Evolutionary conservation across 2,888 invertebrate species (phyloP).

Genomic region (Linnaemya vulpina): DNA sequence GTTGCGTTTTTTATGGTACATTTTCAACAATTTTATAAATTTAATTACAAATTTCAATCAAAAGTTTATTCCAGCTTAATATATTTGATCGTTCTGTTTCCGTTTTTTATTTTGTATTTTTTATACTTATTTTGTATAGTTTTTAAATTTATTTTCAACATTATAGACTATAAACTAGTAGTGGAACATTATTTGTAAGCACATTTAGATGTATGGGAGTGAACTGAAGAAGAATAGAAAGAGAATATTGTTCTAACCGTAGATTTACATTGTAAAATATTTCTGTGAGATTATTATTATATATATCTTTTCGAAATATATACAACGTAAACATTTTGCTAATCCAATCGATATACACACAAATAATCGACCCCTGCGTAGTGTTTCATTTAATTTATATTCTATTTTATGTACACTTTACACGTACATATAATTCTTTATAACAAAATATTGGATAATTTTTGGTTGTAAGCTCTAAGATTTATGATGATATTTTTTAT

Average conservation of each 20-base stretch:
- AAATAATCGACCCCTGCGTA: no score
- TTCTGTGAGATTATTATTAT: no score
- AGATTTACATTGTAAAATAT: conserved; percentile 1
- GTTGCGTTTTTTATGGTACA: neutral
- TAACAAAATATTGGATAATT: neutral
- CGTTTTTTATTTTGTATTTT: no score
- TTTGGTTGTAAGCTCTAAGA: neutral
- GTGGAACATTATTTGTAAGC: conserved; percentile 24
- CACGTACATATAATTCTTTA: neutral
- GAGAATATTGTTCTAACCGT: neutral
- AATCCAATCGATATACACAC: no score
- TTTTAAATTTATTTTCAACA: conserved; percentile 42
- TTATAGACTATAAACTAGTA: conserved; percentile 32
- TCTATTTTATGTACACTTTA: neutral
- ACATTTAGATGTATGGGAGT: conserved; percentile 25
- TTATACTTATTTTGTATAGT: neutral
- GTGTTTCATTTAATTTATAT: neutral
- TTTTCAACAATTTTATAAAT: conserved; percentile 45
- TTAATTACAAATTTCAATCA: conserved; percentile 40
- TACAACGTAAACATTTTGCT: no score
- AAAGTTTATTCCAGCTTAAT: neutral
- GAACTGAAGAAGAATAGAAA: neutral
- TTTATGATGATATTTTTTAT: conserved; percentile 12
- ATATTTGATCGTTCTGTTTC: conserved; percentile 7
- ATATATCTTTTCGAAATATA: no score